Evolutionary conservation across 2,888 invertebrate genomes (phyloP).

Genomic region (Xestia sexstrigata): DNA sequence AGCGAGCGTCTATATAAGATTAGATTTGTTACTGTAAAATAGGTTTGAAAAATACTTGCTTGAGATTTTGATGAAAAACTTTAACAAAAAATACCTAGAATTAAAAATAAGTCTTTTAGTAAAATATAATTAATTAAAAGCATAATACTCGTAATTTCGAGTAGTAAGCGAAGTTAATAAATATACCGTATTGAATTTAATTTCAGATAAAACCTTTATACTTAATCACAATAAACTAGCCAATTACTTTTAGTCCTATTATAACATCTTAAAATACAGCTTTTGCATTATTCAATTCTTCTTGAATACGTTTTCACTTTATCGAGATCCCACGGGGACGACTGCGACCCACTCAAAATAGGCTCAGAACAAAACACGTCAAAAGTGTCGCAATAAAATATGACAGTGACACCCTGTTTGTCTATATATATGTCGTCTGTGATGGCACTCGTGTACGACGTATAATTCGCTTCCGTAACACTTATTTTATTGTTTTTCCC

Average conservation of each 20-base stretch:
- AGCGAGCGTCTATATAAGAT: not conserved
- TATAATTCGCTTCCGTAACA: constrained; percentile 20
- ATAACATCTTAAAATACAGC: not conserved
- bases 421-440: constrained; percentile 48
- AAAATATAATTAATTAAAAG: not conserved
- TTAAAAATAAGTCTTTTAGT: not conserved
- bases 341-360: constrained; percentile 37
- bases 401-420: constrained; percentile 45
- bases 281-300: not conserved
- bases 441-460: constrained; percentile 25
- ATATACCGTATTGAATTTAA: not conserved
- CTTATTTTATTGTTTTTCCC: constrained; percentile 19
- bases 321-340: not conserved
- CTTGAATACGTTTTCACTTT: constrained; percentile 5
- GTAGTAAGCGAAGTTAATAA: not conserved
- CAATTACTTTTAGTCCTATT: constrained; percentile 4
- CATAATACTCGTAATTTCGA: not conserved
- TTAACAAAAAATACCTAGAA: not conserved
- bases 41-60: not conserved
- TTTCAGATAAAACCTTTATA: not conserved
- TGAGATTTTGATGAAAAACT: not conserved
- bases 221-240: not conserved
- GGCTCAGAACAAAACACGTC: constrained; percentile 34
- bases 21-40: not conserved
- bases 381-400: constrained; percentile 47